Evolutionary conservation across 2,113 vertebrate species (phyloP).

Genomic region (Mellivora capensis): DNA sequence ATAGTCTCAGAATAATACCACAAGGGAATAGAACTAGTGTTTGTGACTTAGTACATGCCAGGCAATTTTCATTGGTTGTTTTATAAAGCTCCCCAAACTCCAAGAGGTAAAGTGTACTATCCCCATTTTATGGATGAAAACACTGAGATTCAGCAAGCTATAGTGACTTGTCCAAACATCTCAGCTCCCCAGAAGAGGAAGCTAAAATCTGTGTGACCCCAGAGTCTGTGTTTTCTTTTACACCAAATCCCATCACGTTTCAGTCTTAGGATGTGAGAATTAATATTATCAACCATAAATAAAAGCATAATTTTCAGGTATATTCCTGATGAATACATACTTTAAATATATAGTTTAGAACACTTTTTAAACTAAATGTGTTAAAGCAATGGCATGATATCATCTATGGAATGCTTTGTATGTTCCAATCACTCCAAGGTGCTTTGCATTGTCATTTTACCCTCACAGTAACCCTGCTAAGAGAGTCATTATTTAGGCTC

Average conservation of each 20-base stretch:
- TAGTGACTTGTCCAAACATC: background rate
- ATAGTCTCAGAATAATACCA: background rate
- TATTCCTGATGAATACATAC: background rate
- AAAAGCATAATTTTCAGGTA: background rate
- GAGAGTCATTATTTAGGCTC: background rate
- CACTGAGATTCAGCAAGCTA: background rate
- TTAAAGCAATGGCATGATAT: background rate
- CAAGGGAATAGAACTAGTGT: background rate
- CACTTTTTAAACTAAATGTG: background rate
- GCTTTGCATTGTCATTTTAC: background rate
- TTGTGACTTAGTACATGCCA: background rate
- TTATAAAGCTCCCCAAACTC: background rate
- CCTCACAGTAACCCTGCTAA: background rate
- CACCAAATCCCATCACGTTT: background rate
- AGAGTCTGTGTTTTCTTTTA: background rate
- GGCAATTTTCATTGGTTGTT: background rate
- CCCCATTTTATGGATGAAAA: background rate
- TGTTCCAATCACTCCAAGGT: background rate
- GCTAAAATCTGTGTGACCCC: background rate
- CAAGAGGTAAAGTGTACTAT: background rate
- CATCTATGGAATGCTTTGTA: background rate
- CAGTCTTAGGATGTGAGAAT: background rate
- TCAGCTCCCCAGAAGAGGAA: background rate
- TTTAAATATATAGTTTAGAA: background rate
- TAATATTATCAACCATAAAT: background rate